Evolutionary conservation across 2,797 vertebrate species (phyloP).

Genomic region (Pseudochirops cupreus): DNA sequence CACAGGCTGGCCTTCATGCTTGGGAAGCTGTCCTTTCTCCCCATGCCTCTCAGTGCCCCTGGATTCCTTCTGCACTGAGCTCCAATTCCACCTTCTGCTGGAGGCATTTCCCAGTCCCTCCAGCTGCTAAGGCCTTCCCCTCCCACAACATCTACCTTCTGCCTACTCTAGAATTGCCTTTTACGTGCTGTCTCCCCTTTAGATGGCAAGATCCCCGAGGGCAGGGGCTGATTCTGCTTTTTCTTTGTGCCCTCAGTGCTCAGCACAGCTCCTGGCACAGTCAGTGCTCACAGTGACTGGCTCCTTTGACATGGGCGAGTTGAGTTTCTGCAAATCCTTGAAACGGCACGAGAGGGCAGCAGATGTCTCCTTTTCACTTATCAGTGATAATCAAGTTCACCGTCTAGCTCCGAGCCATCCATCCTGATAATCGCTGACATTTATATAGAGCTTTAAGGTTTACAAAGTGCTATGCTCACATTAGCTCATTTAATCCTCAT

Average conservation of each 20-base stretch:
- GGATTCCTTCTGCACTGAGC: neutral
- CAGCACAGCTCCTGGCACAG: neutral
- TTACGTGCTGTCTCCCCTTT: neutral
- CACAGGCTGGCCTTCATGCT: neutral
- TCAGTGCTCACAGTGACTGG: neutral
- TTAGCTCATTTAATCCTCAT: neutral
- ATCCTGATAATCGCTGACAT: neutral
- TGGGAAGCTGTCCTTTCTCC: neutral
- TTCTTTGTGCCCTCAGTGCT: neutral
- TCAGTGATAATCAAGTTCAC: accelerated
- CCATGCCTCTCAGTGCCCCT: no score
- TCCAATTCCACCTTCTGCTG: neutral
- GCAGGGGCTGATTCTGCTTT: neutral
- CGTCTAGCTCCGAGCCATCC: neutral
- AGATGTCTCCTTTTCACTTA: constrained; percentile 67
- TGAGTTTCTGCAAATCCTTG: constrained; percentile 2
- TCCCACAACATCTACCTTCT: neutral
- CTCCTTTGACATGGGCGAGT: no score
- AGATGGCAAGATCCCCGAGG: neutral
- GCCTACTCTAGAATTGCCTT: neutral
- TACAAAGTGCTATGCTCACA: neutral
- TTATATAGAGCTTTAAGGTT: constrained; percentile 3
- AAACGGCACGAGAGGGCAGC: constrained; percentile 72
- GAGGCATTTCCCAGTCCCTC: neutral
- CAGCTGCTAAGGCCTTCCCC: neutral